Evolutionary conservation across 1,140 invertebrate genomes (phyloP), one percentile per base, ranked within the genome.

Genomic region (Antheraea mylitta): DNA sequence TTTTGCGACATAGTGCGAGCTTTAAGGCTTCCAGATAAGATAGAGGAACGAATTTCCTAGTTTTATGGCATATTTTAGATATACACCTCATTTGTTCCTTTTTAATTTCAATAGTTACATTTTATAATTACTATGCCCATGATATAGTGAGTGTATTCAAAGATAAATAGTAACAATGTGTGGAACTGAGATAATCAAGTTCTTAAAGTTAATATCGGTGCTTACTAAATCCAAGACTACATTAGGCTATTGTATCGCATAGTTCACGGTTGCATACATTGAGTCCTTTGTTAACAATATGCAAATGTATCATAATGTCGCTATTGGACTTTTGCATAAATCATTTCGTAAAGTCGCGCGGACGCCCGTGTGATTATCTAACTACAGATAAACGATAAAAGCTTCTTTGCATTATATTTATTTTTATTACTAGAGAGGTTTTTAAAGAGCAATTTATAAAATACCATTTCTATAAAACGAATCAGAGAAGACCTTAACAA

Each of bases 231-330:
- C 62, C 61, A 65, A 68, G 60, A 70, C 65, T 67, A 70, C 66
- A 73, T 70, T 73, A 70, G 69, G 48, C 68, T 73, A 73, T 73
- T 70, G 72, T 73, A 58, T 62, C 36, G 72, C 58, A 64, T 69
- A 68, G 64, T 65, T 53, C 64, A 59, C 53, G 65, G 67, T 59
- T 73, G 71, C 71, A 67, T 73, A 69, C 68, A 73, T 73, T 68
- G 69, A 45, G 63, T 61, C 68, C 68, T 69, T 77, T 77, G 73
- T 71, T 74, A 72, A 74, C 71, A 64, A 75, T 77, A 80, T 78
- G 74, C 71, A 78, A 78, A 80, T 76, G 72, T 69, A 78, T 78
- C 74, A 78, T 78, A 77, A 77, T 77, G 73, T 76, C 63, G 73
- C 65, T 72, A 71, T 64, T 73, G 64, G 67, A 74, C 67, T 72